Evolutionary conservation across 2,113 vertebrate species (phyloP).

Genomic region (Guaruba guarouba): DNA sequence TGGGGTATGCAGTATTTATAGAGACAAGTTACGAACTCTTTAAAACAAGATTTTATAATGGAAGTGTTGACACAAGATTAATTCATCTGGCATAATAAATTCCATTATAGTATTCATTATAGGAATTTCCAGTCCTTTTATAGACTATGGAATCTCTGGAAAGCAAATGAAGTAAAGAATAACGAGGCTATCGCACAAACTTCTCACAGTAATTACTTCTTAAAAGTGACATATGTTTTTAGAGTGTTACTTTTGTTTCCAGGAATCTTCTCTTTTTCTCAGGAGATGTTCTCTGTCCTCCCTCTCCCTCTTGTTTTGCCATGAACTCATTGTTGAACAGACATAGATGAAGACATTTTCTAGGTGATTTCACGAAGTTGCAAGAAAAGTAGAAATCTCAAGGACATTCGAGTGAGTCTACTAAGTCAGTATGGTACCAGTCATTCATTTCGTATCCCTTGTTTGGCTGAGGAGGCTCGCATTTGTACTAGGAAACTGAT

Average conservation of each 20-base stretch:
- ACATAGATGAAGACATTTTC: neutral
- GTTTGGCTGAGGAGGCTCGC: neutral
- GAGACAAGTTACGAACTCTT: neutral
- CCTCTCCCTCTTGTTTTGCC: neutral
- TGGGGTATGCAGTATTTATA: neutral
- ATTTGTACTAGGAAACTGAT: neutral
- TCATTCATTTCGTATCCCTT: neutral
- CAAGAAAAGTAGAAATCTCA: neutral
- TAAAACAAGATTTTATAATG: constrained; percentile 37
- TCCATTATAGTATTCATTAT: constrained; percentile 25
- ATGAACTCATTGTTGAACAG: neutral
- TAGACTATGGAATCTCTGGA: constrained; percentile 13
- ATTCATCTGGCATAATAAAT: constrained; percentile 42
- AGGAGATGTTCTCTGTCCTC: neutral
- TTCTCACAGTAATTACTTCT: neutral
- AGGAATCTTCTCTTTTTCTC: neutral
- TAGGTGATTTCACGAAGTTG: neutral
- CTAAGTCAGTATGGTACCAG: neutral
- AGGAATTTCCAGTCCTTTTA: constrained; percentile 62
- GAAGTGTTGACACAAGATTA: constrained; percentile 33
- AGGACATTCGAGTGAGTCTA: neutral
- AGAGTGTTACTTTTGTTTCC: neutral
- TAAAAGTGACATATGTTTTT: neutral
- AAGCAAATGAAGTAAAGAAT: constrained; percentile 11
- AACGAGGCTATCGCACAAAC: neutral